Percentiles rank a stretch among this genome's conserved stretches.
Evolutionary conservation across 2,888 invertebrate species (phyloP).

Genomic region (Agonum fuliginosum): DNA sequence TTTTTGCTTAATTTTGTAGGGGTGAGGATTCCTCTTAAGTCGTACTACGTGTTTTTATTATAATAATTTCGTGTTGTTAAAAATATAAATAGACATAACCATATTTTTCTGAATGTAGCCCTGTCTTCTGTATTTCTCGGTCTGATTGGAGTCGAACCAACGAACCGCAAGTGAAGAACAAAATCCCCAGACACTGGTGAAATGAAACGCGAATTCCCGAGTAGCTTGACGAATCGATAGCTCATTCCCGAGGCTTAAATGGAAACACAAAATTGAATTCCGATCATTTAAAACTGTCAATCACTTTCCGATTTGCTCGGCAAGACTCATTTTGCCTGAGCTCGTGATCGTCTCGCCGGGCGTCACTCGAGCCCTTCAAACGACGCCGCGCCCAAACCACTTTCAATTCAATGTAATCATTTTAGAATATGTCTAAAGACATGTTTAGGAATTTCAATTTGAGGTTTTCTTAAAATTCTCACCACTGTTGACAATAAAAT

Average conservation of each 20-base stretch:
- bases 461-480: neutral
- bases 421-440: neutral
- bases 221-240: constrained; percentile 49
- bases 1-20: too few relatives aligned
- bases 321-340: neutral
- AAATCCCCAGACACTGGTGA: constrained; percentile 46
- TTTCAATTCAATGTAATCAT: neutral
- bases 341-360: neutral
- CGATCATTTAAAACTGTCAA: constrained; percentile 56
- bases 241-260: constrained; percentile 56
- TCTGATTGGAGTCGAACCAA: neutral
- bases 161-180: constrained; percentile 40
- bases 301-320: constrained; percentile 23
- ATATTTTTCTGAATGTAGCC: neutral
- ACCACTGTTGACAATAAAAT: too few relatives aligned
- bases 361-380: neutral
- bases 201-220: constrained; percentile 35
- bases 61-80: neutral
- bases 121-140: neutral
- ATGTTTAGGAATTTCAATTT: neutral
- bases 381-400: neutral
- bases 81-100: neutral
- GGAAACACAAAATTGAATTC: constrained; percentile 58
- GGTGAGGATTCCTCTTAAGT: too few relatives aligned
- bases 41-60: too few relatives aligned